Conservation (phyloP, 2,113 vertebrate genomes). For the Rhynchopsitta pachyrhyncha region DNA sequence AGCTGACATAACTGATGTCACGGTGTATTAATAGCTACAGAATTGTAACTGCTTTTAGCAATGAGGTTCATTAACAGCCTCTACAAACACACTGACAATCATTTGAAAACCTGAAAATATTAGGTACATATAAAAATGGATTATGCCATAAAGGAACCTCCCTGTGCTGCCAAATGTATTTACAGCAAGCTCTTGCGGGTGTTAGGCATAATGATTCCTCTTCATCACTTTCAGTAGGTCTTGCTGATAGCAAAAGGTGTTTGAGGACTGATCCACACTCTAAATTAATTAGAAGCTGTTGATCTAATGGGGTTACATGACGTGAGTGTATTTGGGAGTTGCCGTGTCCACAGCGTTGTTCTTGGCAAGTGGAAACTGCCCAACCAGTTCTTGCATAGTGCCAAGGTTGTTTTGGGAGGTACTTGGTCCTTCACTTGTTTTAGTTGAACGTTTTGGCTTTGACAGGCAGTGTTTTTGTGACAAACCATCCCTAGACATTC, state of each 20-base stretch:
- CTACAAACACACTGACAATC: constrained; percentile 59
- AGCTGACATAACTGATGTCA: constrained; percentile 77
- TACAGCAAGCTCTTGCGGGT: constrained; percentile 29
- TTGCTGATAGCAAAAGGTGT: constrained; percentile 9
- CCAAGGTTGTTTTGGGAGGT: background rate
- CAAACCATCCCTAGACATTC: background rate
- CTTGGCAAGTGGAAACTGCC: background rate
- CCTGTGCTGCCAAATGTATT: constrained; percentile 23
- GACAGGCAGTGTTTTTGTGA: background rate
- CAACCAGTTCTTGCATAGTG: background rate
- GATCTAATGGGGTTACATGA: background rate
- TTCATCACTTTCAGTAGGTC: background rate
- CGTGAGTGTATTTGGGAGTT: background rate
- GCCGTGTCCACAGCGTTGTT: background rate
- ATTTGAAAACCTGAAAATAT: constrained; percentile 58
- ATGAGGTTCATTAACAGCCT: constrained; percentile 76
- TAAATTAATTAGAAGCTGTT: constrained; percentile 11
- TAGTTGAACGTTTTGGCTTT: background rate
- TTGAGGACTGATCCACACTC: background rate
- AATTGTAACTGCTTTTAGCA: constrained; percentile 79
- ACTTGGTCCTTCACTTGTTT: background rate
- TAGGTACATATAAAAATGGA: constrained; percentile 43
- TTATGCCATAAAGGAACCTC: constrained; percentile 47
- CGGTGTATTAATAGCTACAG: constrained; percentile 79
- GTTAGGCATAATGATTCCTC: constrained; percentile 13